Conservation (phyloP, 2,797 vertebrate genomes). For the Pangasius larnaudii region DNA sequence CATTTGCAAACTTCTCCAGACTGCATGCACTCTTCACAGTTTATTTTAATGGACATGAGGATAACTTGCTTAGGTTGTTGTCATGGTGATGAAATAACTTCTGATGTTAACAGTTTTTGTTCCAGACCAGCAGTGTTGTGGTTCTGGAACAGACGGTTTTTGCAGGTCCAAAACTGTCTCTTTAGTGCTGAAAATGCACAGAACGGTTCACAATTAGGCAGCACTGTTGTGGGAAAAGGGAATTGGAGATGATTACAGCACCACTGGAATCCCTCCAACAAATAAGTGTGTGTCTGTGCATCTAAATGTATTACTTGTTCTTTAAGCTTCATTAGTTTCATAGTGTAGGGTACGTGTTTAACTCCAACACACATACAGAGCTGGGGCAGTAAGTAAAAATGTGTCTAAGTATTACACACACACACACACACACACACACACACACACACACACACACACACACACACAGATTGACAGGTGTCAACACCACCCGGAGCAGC, state of each 20-base stretch:
- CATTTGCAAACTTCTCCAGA: neutral
- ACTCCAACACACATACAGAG: neutral
- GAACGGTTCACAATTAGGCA: constrained; percentile 7
- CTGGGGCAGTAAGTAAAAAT: neutral
- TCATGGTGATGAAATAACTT: constrained; percentile 1
- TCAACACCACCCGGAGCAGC: constrained; percentile 47
- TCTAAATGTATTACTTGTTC: neutral
- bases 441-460: neutral
- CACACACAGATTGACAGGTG: constrained; percentile 63
- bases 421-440: neutral
- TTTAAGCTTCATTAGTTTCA: constrained; percentile 5
- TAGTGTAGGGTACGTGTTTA: neutral
- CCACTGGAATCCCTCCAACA: neutral
- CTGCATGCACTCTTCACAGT: neutral
- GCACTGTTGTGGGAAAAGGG: constrained; percentile 7
- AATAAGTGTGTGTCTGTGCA: neutral
- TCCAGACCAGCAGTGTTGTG: neutral
- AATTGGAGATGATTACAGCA: constrained; percentile 7
- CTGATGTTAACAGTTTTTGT: neutral
- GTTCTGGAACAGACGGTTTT: neutral
- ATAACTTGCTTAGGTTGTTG: neutral
- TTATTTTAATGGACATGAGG: neutral
- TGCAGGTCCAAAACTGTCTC: neutral
- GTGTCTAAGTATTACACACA: neutral
- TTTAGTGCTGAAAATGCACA: constrained; percentile 22